A percentile compares a stretch with the other conserved stretches of the same genome.
Conservation (phyloP, 2,888 invertebrate genomes). For the Altica lythri region DNA sequence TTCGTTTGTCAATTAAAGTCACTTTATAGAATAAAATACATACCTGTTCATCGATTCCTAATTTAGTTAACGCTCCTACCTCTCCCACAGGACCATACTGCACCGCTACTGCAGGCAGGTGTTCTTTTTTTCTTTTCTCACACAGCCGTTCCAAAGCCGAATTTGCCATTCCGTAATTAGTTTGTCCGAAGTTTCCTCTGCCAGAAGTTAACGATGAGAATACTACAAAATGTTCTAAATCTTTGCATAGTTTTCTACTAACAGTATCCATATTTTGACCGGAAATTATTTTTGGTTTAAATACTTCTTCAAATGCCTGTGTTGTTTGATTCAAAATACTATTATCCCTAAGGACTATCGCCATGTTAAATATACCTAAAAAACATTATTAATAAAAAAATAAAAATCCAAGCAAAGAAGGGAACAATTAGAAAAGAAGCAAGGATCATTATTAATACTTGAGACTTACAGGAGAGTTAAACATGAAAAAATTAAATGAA, state of each 20-base stretch:
- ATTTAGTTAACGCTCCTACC: conserved; percentile 18
- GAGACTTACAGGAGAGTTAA: too few relatives aligned
- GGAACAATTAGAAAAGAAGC: too few relatives aligned
- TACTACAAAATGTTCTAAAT: conserved; percentile 44
- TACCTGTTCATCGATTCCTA: not conserved
- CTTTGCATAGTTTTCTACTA: conserved; percentile 57
- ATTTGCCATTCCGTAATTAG: conserved; percentile 41
- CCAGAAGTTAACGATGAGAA: conserved; percentile 39
- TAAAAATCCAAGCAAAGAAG: too few relatives aligned
- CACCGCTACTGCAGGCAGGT: conserved; percentile 40
- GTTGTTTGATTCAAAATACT: conserved; percentile 61
- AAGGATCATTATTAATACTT: too few relatives aligned
- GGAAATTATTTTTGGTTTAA: conserved; percentile 63
- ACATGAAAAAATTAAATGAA: too few relatives aligned
- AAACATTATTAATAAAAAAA: too few relatives aligned
- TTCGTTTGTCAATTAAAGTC: too few relatives aligned
- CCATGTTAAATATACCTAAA: conserved; percentile 37
- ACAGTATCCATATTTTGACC: conserved; percentile 62
- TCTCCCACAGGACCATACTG: conserved; percentile 43
- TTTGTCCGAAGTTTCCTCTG: conserved; percentile 41
- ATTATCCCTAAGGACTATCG: conserved; percentile 61
- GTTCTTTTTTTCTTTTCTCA: conserved; percentile 37
- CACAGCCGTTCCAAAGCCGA: conserved; percentile 42
- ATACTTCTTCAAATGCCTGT: conserved; percentile 60
- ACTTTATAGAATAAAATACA: too few relatives aligned